Evolutionary conservation across 2,797 vertebrate genomes (phyloP).

Genomic region (Megaceryle alcyon): DNA sequence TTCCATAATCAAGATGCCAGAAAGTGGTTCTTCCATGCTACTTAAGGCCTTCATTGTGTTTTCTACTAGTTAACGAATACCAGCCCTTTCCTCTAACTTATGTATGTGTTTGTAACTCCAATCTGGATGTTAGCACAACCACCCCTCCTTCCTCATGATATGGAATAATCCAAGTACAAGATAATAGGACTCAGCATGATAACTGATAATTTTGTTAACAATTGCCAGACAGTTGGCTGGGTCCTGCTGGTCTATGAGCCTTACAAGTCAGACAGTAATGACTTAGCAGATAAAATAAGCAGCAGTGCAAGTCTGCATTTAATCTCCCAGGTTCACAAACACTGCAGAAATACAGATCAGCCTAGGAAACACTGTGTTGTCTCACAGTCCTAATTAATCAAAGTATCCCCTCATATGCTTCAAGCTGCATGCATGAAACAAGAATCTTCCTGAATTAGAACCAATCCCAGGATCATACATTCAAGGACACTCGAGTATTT

Average conservation of each 20-base stretch:
- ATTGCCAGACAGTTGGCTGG: conserved; percentile 31
- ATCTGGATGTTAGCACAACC: neutral
- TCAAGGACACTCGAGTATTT: neutral
- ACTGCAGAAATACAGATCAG: neutral
- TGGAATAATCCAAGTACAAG: neutral
- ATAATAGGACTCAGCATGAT: neutral
- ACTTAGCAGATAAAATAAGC: neutral
- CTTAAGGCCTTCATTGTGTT: neutral
- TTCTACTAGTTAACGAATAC: neutral
- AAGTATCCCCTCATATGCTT: neutral
- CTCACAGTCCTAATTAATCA: neutral
- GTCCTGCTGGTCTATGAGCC: neutral
- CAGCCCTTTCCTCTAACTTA: neutral
- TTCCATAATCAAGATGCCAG: neutral
- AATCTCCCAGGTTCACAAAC: neutral
- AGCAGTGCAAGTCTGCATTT: neutral
- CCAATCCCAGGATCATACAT: neutral
- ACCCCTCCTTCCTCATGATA: neutral
- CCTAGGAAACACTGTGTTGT: neutral
- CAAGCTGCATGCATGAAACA: neutral
- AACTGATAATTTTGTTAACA: conserved; percentile 21
- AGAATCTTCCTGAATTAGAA: neutral
- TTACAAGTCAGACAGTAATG: conserved; percentile 8
- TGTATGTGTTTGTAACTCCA: neutral
- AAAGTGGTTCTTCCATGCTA: neutral